A percentile compares a stretch with the other conserved stretches of the same genome.
phyloP scores from a whole-genome alignment of 1,140 invertebrate species.

The Platorchestia sp. region DNA sequence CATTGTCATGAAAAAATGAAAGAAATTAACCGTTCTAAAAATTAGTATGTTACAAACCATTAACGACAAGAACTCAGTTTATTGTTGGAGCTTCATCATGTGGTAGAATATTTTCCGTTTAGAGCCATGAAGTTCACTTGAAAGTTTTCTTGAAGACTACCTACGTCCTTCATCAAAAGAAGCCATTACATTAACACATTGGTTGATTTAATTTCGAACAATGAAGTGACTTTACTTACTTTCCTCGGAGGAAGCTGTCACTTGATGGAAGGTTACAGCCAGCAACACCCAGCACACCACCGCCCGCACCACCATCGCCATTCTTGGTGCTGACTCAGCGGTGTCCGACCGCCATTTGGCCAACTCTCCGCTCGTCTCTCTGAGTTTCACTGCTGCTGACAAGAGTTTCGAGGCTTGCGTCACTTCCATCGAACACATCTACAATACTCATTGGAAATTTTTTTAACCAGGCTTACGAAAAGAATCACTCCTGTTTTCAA shows the following conservation, averaged over 20 bases:
- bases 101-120: too few relatives aligned
- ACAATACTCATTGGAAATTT: not conserved
- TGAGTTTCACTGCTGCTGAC: constrained; percentile 16
- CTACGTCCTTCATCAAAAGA: not conserved
- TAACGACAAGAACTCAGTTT: too few relatives aligned
- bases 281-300: not conserved
- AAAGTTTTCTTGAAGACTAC: too few relatives aligned
- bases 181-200: not conserved
- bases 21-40: not conserved
- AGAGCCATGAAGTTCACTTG: too few relatives aligned
- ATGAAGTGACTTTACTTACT: not conserved
- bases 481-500: not conserved
- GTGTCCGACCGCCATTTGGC: not conserved
- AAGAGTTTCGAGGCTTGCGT: not conserved
- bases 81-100: too few relatives aligned
- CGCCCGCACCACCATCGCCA: not conserved
- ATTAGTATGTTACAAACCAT: not conserved
- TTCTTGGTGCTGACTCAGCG: constrained; percentile 27
- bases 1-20: not conserved
- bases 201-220: not conserved
- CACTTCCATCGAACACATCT: not conserved
- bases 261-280: not conserved
- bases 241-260: constrained; percentile 1
- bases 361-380: not conserved
- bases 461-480: not conserved